Conservation (phyloP, 37 sponge, comb jelly and placozoan species). For the Agelas oroides region DNA sequence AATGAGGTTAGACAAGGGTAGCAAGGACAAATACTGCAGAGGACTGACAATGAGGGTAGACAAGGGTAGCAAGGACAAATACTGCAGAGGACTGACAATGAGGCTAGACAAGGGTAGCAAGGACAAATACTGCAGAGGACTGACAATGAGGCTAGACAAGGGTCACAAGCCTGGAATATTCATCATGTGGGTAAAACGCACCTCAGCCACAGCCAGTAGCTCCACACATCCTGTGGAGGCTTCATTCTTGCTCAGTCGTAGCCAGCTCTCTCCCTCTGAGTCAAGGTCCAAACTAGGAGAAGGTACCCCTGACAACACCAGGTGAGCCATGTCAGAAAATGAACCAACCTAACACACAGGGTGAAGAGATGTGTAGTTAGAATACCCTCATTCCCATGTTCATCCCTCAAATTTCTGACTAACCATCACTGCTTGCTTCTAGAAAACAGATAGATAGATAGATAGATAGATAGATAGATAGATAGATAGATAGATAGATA, state of each 20-base stretch:
- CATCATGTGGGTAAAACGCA: background rate
- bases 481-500: no score
- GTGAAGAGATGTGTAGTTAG: background rate
- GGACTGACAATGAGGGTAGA: no score
- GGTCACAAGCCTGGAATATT: no score
- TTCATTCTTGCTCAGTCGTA: slow-evolving; percentile 2
- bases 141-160: no score
- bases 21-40: no score
- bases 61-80: no score
- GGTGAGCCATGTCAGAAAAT: slow-evolving; percentile 55
- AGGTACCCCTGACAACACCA: slow-evolving; percentile 42
- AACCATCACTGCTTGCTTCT: slow-evolving; percentile 8
- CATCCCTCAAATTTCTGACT: background rate
- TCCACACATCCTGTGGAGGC: slow-evolving; percentile 35
- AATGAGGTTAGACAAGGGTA: no score
- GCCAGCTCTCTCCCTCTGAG: slow-evolving; percentile 5
- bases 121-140: no score
- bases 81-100: no score
- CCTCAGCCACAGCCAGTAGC: slow-evolving; percentile 40
- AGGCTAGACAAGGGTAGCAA: no score
- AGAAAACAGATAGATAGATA: no score
- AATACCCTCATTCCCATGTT: background rate
- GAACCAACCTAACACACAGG: slow-evolving; percentile 34
- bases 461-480: no score
- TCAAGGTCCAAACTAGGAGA: slow-evolving; percentile 14